Evolutionary conservation across 2,888 invertebrate genomes (phyloP).

Genomic region (Nipponacmea schrenckii): DNA sequence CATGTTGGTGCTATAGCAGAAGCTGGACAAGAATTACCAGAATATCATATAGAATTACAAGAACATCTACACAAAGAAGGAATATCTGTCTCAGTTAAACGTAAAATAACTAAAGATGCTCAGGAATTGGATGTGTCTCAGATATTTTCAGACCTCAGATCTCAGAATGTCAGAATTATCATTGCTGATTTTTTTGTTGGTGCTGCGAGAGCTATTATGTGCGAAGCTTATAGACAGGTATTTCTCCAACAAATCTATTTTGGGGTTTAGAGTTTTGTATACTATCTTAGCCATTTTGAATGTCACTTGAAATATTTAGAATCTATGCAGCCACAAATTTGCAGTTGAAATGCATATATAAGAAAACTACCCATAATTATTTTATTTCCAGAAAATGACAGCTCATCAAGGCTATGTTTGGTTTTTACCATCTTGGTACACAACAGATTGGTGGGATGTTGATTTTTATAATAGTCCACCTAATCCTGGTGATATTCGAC

Average conservation of each 20-base stretch:
- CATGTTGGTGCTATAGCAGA: slow-evolving; percentile 82
- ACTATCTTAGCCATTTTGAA: neutral
- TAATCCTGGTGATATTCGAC: slow-evolving; percentile 38
- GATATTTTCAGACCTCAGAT: slow-evolving; percentile 71
- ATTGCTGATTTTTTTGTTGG: slow-evolving; percentile 82
- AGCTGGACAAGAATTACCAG: slow-evolving; percentile 82
- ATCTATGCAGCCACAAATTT: too few relatives aligned
- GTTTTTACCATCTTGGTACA: slow-evolving; percentile 82
- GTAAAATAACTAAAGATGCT: slow-evolving; percentile 76
- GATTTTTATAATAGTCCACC: slow-evolving; percentile 66
- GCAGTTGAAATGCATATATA: too few relatives aligned
- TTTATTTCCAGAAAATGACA: slow-evolving; percentile 66
- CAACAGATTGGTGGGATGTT: slow-evolving; percentile 74
- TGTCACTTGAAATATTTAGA: neutral
- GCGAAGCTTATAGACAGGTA: slow-evolving; percentile 78
- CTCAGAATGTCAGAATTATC: slow-evolving; percentile 79
- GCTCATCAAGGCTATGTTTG: slow-evolving; percentile 80
- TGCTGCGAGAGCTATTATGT: slow-evolving; percentile 78
- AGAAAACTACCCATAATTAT: too few relatives aligned
- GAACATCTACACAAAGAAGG: slow-evolving; percentile 74
- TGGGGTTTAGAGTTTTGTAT: neutral
- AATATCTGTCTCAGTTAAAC: slow-evolving; percentile 76
- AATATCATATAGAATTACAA: slow-evolving; percentile 80
- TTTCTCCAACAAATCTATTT: slow-evolving; percentile 13
- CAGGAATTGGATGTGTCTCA: slow-evolving; percentile 46